Conservation (phyloP, 1,140 invertebrate genomes). For the Drosophila azteca region DNA sequence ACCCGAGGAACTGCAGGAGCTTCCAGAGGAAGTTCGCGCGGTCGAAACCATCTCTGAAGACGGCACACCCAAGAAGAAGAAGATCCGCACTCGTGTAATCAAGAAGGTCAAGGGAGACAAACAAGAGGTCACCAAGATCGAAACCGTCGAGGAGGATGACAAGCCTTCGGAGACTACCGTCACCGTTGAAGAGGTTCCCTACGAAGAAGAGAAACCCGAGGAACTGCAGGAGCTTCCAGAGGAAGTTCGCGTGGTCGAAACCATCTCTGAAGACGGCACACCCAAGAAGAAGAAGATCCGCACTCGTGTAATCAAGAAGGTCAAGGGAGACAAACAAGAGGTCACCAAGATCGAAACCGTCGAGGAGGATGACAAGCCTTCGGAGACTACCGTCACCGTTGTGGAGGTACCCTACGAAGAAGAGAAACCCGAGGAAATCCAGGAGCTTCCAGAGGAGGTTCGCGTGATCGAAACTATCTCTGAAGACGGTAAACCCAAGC, state of each 20-base stretch:
- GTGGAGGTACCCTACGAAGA: background rate
- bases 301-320: constrained; percentile 13
- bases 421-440: background rate
- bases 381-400: background rate
- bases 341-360: constrained; percentile 14
- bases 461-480: background rate
- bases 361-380: constrained; percentile 1
- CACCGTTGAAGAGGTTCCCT: background rate
- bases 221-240: constrained; percentile 3
- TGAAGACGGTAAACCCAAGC: background rate
- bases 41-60: no score
- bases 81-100: no score
- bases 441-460: constrained; percentile 5
- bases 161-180: background rate
- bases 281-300: background rate
- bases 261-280: constrained; percentile 1
- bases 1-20: no score
- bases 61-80: no score
- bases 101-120: no score
- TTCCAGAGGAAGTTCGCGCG: no score
- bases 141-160: no score
- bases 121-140: no score
- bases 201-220: constrained; percentile 1
- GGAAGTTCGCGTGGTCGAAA: constrained; percentile 1
- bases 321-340: constrained; percentile 13